Conservation (phyloP, 2,113 vertebrate species). For the Tragelaphus imberbis region DNA sequence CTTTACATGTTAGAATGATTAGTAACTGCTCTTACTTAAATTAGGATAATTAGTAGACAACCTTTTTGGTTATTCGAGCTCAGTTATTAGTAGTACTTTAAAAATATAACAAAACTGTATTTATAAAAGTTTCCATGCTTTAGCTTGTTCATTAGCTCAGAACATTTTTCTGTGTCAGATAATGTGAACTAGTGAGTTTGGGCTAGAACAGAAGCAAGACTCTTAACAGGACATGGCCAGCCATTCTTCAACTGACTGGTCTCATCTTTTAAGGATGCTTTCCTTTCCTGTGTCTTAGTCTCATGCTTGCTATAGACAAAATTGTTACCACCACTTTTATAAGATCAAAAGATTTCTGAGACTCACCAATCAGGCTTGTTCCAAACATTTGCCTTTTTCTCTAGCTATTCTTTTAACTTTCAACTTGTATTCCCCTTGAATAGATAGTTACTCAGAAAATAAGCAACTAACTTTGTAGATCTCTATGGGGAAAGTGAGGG, state of each 20-base stretch:
- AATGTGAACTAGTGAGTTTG: neutral
- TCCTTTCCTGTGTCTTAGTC: neutral
- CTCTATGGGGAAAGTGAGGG: neutral
- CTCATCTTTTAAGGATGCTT: neutral
- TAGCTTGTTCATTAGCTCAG: neutral
- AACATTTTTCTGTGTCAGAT: neutral
- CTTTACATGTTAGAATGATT: slow-evolving; percentile 5
- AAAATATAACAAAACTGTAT: neutral
- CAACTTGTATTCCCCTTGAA: neutral
- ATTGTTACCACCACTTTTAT: neutral
- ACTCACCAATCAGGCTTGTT: neutral
- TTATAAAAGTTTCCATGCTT: neutral
- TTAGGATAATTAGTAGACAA: neutral
- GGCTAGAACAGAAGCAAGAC: neutral
- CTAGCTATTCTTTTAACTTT: neutral
- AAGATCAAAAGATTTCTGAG: neutral
- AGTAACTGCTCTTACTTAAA: neutral
- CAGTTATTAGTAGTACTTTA: neutral
- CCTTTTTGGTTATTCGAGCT: neutral
- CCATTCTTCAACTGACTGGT: neutral
- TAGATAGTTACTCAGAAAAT: neutral
- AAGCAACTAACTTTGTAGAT: neutral
- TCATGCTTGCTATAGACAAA: neutral
- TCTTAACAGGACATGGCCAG: fast-evolving
- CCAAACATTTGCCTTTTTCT: neutral